A percentile compares a stretch with the other conserved stretches of the same genome.
Conservation (phyloP, 2,113 vertebrate genomes). For the Prochilodus magdalenae region DNA sequence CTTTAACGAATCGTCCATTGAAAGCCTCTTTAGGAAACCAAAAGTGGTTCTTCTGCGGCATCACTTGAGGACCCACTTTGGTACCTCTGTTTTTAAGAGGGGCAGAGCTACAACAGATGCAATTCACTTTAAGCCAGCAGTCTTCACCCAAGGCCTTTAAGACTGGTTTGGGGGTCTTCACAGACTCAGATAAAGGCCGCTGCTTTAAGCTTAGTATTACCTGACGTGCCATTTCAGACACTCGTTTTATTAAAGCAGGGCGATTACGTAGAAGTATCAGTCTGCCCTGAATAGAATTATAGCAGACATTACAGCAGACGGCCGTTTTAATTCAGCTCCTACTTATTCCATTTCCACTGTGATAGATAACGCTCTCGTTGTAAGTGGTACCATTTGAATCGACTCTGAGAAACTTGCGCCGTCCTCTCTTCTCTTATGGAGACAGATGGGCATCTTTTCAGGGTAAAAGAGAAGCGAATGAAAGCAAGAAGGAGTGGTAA, state of each 20-base stretch:
- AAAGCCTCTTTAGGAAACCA: too few species aligned
- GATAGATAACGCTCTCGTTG: constrained; percentile 30
- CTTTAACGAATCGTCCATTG: neutral
- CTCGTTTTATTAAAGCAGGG: neutral
- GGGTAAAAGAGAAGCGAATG: constrained; percentile 54
- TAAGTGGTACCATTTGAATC: constrained; percentile 34
- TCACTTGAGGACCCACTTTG: neutral
- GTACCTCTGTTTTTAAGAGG: neutral
- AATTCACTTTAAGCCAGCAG: neutral
- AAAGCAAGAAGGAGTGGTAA: constrained; percentile 33
- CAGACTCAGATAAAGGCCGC: neutral
- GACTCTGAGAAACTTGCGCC: neutral
- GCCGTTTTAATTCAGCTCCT: constrained; percentile 40
- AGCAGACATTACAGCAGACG: neutral
- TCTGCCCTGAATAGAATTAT: neutral
- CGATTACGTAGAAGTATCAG: constrained; percentile 9
- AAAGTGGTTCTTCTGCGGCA: neutral
- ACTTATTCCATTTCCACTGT: constrained; percentile 40
- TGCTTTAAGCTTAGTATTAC: neutral
- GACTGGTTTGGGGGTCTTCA: neutral
- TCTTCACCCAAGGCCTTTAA: neutral
- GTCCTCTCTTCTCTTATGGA: constrained; percentile 28
- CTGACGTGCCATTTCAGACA: neutral
- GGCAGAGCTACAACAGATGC: neutral
- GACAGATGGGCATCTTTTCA: constrained; percentile 41